phyloP scores from a whole-genome alignment of 2,113 vertebrate species.

The Oreochromis spilurus region DNA sequence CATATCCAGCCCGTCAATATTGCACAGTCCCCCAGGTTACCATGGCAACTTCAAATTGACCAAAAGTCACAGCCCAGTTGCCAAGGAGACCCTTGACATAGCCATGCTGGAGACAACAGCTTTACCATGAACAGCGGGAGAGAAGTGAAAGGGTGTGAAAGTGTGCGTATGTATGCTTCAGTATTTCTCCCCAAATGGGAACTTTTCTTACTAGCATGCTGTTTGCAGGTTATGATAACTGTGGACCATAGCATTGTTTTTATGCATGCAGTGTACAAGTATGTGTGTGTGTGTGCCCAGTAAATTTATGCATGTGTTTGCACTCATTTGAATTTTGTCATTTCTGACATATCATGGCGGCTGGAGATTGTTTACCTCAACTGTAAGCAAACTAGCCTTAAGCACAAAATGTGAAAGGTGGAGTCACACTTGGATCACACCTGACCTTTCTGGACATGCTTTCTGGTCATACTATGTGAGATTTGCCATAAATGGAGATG shows the following conservation, averaged over 20 bases:
- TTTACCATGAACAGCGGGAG: conserved; percentile 4
- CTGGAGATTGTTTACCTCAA: conserved; percentile 1
- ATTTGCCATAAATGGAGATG: background rate
- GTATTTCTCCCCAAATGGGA: background rate
- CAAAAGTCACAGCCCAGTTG: conserved; percentile 31
- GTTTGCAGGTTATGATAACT: background rate
- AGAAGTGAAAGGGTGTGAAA: background rate
- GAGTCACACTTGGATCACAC: background rate
- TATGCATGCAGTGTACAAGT: background rate
- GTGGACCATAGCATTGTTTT: background rate
- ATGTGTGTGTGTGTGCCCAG: background rate
- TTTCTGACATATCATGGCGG: conserved; percentile 1
- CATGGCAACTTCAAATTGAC: conserved; percentile 39
- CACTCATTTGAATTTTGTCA: background rate
- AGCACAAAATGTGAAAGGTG: background rate
- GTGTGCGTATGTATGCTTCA: background rate
- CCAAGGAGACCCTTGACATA: conserved; percentile 44
- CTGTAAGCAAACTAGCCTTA: conserved; percentile 22
- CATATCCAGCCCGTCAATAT: conserved; percentile 60
- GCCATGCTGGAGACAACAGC: conserved; percentile 24
- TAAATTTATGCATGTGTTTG: background rate
- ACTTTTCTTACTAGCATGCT: background rate
- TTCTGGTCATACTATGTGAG: background rate
- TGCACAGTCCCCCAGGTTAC: conserved; percentile 39
- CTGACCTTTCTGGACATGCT: background rate